Conservation (phyloP, 2,888 invertebrate genomes). For the Eupithecia tripunctaria region DNA sequence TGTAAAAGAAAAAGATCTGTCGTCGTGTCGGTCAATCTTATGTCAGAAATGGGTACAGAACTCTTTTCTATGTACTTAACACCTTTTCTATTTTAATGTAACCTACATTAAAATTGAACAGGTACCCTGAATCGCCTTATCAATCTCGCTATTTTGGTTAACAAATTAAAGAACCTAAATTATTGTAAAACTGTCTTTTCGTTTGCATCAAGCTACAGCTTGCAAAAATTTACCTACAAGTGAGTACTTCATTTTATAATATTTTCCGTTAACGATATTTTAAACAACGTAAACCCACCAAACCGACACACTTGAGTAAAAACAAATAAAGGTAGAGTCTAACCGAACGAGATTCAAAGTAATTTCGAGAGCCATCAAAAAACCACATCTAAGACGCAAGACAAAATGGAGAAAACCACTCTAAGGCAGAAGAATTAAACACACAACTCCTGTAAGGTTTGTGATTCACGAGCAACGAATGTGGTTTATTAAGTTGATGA, state of each 20-base stretch:
- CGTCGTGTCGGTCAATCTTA: neutral
- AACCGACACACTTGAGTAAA: neutral
- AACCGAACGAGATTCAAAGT: slow-evolving; percentile 12
- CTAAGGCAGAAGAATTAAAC: slow-evolving; percentile 7
- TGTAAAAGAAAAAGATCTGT: neutral
- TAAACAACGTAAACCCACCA: neutral
- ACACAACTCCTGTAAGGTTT: slow-evolving; percentile 2
- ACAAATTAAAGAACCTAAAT: no score
- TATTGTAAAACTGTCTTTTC: no score
- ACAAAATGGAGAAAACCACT: slow-evolving; percentile 41
- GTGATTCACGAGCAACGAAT: neutral
- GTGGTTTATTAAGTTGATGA: neutral
- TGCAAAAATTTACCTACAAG: no score
- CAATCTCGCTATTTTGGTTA: no score
- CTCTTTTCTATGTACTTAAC: neutral
- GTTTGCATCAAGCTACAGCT: no score
- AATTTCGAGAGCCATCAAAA: slow-evolving; percentile 18
- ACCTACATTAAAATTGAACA: no score
- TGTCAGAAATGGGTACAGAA: neutral
- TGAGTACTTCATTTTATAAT: neutral
- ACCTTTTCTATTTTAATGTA: no score
- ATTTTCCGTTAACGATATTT: neutral
- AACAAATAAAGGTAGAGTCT: neutral
- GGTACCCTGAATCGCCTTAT: no score
- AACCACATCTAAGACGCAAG: slow-evolving; percentile 20